A percentile compares a stretch with the other conserved stretches of the same genome.
These are phyloP conservation scores for Paraescarpia echinospica DNA, from an alignment of 1,140 invertebrate genomes.

Conservation along the genomic window DNA sequence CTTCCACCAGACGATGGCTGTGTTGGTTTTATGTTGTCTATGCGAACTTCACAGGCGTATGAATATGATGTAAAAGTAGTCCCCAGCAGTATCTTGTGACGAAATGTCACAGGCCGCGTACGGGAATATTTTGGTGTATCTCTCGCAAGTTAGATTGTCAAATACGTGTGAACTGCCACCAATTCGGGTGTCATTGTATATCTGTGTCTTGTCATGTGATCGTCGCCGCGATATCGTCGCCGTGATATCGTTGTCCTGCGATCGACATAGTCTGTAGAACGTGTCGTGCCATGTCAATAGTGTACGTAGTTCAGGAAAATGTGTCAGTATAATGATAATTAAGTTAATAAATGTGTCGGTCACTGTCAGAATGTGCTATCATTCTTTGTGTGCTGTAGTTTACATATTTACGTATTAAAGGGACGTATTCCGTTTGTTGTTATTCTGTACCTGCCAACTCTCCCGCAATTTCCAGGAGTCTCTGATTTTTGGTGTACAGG, in stretches of 20 bases:
- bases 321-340: not conserved
- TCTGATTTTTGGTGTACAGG: too few species aligned
- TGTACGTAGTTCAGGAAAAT: not conserved
- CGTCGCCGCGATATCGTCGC: not conserved
- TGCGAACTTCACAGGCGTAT: not conserved
- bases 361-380: not conserved
- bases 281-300: not conserved
- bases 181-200: not conserved
- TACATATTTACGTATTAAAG: too few species aligned
- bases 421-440: too few species aligned
- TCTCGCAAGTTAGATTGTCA: not conserved
- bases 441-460: too few species aligned
- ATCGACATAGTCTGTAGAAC: not conserved
- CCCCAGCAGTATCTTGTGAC: slow-evolving; percentile 7
- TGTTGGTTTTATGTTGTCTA: not conserved
- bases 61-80: not conserved
- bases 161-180: not conserved
- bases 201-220: not conserved
- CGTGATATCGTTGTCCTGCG: not conserved
- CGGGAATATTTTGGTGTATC: slow-evolving; percentile 9
- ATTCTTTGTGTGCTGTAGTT: too few species aligned
- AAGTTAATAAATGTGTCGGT: not conserved
- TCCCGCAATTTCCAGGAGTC: too few species aligned
- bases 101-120: slow-evolving; percentile 6
- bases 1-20: not conserved